Conservation (phyloP, 2,113 vertebrate species). For the Rhea americana region DNA sequence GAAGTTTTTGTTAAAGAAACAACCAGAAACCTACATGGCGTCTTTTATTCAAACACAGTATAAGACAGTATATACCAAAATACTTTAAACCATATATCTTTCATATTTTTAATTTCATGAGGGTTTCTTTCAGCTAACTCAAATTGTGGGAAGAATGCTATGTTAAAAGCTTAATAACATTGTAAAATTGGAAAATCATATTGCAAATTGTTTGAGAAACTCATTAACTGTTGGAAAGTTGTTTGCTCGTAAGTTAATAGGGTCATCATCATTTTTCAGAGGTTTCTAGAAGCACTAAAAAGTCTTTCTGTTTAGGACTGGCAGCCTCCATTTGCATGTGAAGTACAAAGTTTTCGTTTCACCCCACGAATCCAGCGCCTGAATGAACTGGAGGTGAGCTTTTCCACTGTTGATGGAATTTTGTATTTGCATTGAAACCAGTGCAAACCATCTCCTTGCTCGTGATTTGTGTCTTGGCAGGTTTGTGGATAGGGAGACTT, state of each 20-base stretch:
- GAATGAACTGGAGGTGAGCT: constrained; percentile 95
- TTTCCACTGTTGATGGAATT: neutral
- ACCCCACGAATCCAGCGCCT: constrained; percentile 94
- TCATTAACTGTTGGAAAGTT: neutral
- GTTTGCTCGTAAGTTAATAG: neutral
- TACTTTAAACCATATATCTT: neutral
- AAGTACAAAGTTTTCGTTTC: constrained; percentile 95
- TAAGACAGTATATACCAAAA: neutral
- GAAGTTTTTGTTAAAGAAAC: neutral
- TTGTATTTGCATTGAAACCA: neutral
- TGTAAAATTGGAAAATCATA: neutral
- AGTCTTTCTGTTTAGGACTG: constrained; percentile 84
- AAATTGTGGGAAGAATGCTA: neutral
- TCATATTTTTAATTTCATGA: neutral
- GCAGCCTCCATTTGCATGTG: constrained; percentile 97
- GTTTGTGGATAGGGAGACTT: constrained; percentile 10
- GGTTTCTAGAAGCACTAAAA: constrained; percentile 5
- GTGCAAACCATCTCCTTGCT: neutral
- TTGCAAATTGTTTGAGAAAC: neutral
- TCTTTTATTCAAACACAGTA: neutral
- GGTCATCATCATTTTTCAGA: neutral
- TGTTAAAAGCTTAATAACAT: neutral
- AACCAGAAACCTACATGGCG: rapidly evolving
- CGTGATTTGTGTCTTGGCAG: constrained; percentile 14
- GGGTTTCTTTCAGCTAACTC: neutral